Base-by-base conservation (phyloP, 2,888 invertebrate species). In the Nomada ruficornis region DNA sequence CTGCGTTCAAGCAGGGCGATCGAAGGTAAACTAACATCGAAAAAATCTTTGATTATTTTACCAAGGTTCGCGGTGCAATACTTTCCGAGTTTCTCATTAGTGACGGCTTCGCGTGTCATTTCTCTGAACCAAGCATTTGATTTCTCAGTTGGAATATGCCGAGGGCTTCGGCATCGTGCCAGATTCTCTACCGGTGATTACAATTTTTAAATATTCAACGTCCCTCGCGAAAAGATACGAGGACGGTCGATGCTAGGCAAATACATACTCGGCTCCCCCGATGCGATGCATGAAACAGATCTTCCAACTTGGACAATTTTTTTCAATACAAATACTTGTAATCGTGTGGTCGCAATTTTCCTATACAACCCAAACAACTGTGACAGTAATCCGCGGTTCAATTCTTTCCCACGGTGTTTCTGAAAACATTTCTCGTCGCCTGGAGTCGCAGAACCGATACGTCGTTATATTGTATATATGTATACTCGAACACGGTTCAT, bases 201-300 rank as follows among this genome's bases (percentile, higher is more conserved):
- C 82, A 80, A 80, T 82, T 81, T 82, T 82, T 81, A 82, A 82
- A 81, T 82, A 82, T 82, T 81, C 82, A 77, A 77, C 72, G 77
- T 63, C n/a, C 63, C 20, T 47, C 10, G 70, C 44, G 65, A 55
- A 57, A 26, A 80, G 57, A 82, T 63, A 74, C 64, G 80, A 23
- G 75, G 20, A 20, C 63, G 52, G 57, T 62, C 80, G 67, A 47
- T 52, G 82, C 26, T 26, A 26, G 26, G 71, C 80, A 71, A 67
- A 47, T 18, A 13, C 80, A 82, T 60, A 42, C 55, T 62, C 81
- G 80, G 67, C 75, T 63, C 50, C 15, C 36, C 36, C 26, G 69
- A 75, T 71, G 55, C 71, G 80, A 59, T 63, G 62, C 36, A 64
- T 2, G 36, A 36, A 36, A 36, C 52, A 23, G 65, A 62, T 77